Percentiles rank a stretch among this genome's conserved stretches.
Evolutionary conservation across 2,113 vertebrate genomes (phyloP).

Genomic region (Spilogale gracilis): DNA sequence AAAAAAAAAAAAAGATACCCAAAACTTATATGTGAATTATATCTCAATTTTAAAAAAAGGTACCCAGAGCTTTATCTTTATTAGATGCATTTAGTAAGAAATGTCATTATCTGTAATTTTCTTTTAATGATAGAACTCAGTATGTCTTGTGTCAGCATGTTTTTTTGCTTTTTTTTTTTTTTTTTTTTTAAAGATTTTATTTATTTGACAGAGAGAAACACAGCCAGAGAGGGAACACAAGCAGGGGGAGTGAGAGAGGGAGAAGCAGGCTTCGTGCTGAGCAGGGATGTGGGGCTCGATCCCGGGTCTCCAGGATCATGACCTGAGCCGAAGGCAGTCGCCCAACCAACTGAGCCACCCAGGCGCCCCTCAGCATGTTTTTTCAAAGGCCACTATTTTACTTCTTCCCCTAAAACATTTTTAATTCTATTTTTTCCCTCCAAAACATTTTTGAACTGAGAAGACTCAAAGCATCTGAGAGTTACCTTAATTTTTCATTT

Average conservation of each 20-base stretch:
- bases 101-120: slow-evolving; percentile 35
- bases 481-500: slow-evolving; percentile 35
- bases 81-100: slow-evolving; percentile 54
- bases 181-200: no score
- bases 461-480: slow-evolving; percentile 11
- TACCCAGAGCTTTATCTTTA: neutral
- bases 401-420: neutral
- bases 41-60: neutral
- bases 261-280: no score
- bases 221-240: no score
- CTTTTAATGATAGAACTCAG: neutral
- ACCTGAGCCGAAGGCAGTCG: no score
- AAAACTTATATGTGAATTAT: neutral
- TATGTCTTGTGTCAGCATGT: slow-evolving; percentile 5
- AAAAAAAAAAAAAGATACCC: neutral
- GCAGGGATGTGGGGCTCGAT: no score
- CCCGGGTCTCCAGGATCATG: no score
- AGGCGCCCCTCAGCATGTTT: neutral
- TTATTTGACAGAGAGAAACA: no score
- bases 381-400: slow-evolving; percentile 40
- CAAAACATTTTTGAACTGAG: slow-evolving; percentile 35
- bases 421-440: neutral
- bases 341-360: no score
- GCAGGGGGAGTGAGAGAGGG: no score
- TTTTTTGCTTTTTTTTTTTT: neutral